A percentile compares a stretch with the other conserved stretches of the same genome.
Conservation (phyloP, 2,888 invertebrate genomes). For the Drosophila merina region DNA sequence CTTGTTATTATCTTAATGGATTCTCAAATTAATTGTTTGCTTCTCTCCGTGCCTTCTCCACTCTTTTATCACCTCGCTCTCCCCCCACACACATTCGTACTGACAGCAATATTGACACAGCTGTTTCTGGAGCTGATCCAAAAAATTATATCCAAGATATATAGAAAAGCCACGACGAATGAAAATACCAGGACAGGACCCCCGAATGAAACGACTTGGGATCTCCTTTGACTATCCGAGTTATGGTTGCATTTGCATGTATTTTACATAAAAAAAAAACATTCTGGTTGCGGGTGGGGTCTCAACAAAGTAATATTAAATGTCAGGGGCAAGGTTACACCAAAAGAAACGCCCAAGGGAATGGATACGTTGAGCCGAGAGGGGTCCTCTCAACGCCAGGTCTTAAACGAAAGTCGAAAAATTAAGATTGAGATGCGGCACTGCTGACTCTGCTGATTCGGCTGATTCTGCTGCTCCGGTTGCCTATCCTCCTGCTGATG, state of each 20-base stretch:
- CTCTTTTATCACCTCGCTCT: neutral
- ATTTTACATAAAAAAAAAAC: slow-evolving; percentile 39
- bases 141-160: neutral
- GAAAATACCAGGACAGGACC: neutral
- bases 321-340: slow-evolving; percentile 6
- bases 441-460: neutral
- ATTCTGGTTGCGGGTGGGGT: slow-evolving; percentile 32
- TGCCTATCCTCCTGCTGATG: slow-evolving; percentile 7
- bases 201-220: slow-evolving; percentile 12
- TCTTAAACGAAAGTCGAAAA: slow-evolving; percentile 12
- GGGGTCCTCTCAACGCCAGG: slow-evolving; percentile 11
- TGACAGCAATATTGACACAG: neutral
- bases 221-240: slow-evolving; percentile 31
- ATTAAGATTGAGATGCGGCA: slow-evolving; percentile 19
- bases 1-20: neutral
- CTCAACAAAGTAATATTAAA: slow-evolving; percentile 33
- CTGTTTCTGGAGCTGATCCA: neutral
- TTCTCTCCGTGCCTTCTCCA: neutral
- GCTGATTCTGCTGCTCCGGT: slow-evolving; percentile 16
- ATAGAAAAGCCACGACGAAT: neutral
- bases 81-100: neutral
- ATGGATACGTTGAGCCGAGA: slow-evolving; percentile 33
- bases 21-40: neutral
- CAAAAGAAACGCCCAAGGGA: slow-evolving; percentile 26
- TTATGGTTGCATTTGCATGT: slow-evolving; percentile 33